phyloP scores from a whole-genome alignment of 2,888 invertebrate species.

The Thyatira batis region DNA sequence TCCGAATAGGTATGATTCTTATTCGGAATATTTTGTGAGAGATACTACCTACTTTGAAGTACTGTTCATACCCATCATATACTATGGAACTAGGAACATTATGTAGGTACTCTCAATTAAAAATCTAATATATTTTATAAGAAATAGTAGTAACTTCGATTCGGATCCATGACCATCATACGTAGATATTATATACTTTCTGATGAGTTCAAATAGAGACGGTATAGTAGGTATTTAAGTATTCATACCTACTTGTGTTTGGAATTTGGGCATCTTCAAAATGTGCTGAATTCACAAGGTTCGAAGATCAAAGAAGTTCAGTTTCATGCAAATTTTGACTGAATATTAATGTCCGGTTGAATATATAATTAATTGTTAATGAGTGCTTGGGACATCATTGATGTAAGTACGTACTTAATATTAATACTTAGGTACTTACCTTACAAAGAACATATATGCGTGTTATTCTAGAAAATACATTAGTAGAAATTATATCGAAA shows the following conservation, averaged over 20 bases:
- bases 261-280: not conserved
- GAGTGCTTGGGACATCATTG: not conserved
- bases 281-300: not conserved
- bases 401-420: too few relatives aligned
- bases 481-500: too few relatives aligned
- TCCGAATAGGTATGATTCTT: too few relatives aligned
- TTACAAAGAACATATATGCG: too few relatives aligned
- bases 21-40: too few relatives aligned
- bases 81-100: too few relatives aligned
- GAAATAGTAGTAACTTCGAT: not conserved
- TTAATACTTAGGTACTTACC: too few relatives aligned
- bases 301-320: conserved; percentile 1
- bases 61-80: too few relatives aligned
- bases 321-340: not conserved
- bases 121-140: not conserved
- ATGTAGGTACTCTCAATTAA: too few relatives aligned
- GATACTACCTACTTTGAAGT: too few relatives aligned
- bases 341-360: not conserved
- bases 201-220: not conserved
- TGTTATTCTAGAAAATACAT: too few relatives aligned
- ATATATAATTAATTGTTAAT: not conserved
- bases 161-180: not conserved
- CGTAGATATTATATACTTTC: too few relatives aligned
- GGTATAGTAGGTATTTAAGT: not conserved
- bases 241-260: not conserved